Evolutionary conservation across 2,888 invertebrate species (phyloP).

Genomic region (Oscheius sp.): DNA sequence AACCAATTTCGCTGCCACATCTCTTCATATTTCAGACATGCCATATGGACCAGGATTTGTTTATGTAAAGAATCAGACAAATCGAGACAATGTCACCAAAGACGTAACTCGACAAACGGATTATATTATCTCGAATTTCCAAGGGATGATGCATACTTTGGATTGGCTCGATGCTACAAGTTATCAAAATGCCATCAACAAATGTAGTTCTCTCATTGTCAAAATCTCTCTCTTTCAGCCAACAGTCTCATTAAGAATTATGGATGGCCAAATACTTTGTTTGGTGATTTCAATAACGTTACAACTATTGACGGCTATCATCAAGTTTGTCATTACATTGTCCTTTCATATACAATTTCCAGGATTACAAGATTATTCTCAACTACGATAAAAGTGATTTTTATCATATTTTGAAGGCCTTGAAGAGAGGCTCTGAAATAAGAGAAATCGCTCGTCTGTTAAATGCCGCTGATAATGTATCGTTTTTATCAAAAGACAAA

Average conservation of each 20-base stretch:
- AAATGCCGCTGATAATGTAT: slow-evolving; percentile 43
- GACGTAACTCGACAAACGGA: slow-evolving; percentile 53
- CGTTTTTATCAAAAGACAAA: no score
- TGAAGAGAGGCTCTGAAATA: slow-evolving; percentile 54
- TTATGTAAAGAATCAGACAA: slow-evolving; percentile 52
- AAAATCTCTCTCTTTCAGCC: no score
- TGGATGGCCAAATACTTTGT: slow-evolving; percentile 57
- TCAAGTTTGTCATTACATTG: no score
- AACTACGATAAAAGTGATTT: slow-evolving; percentile 42
- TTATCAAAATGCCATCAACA: slow-evolving; percentile 45
- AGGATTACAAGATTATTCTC: slow-evolving; percentile 53
- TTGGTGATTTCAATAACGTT: slow-evolving; percentile 44
- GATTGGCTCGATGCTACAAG: slow-evolving; percentile 55
- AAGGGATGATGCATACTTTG: slow-evolving; percentile 56
- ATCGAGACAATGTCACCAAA: slow-evolving; percentile 34
- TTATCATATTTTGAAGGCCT: slow-evolving; percentile 44
- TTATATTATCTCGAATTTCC: slow-evolving; percentile 56
- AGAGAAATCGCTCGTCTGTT: slow-evolving; percentile 55
- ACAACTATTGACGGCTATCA: slow-evolving; percentile 55
- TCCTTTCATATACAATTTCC: no score
- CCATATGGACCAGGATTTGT: slow-evolving; percentile 64
- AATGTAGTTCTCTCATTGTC: slow-evolving; percentile 33
- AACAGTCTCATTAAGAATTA: slow-evolving; percentile 54
- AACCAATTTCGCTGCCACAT: no score
- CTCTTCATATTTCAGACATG: no score